Conservation (phyloP, 2,797 vertebrate species). For the Syngnathus rostellatus region DNA sequence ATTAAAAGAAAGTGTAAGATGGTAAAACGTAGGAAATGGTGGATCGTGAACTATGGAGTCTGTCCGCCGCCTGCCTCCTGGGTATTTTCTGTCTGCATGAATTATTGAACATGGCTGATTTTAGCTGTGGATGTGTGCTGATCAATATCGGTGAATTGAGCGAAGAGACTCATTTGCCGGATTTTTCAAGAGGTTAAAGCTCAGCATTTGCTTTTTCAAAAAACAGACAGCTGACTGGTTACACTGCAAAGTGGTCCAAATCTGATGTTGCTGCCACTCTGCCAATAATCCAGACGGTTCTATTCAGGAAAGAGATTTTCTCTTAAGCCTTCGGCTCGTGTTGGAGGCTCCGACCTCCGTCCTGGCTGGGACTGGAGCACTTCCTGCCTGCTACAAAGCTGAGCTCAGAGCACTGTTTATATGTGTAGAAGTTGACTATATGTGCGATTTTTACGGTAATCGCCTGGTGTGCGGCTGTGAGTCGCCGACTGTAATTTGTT, state of each 20-base stretch:
- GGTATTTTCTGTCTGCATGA: conserved; percentile 40
- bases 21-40: not conserved
- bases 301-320: conserved; percentile 60
- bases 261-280: not conserved
- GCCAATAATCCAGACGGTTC: conserved; percentile 9
- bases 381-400: conserved; percentile 42
- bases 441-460: not conserved
- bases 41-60: not conserved
- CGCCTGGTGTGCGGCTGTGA: not conserved
- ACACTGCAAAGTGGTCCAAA: not conserved
- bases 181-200: conserved; percentile 9
- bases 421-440: no score
- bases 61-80: not conserved
- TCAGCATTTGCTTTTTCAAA: conserved; percentile 37
- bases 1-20: no score
- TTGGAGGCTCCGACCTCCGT: conserved; percentile 28
- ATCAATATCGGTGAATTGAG: conserved; percentile 55
- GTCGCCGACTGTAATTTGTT: not conserved
- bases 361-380: conserved; percentile 28
- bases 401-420: not conserved
- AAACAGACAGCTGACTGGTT: conserved; percentile 14
- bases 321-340: conserved; percentile 54
- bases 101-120: conserved; percentile 66
- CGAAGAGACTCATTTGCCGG: conserved; percentile 36
- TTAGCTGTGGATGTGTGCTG: conserved; percentile 40